Base-by-base conservation (phyloP, 2,113 vertebrate species). In the Eolophus roseicapilla region DNA sequence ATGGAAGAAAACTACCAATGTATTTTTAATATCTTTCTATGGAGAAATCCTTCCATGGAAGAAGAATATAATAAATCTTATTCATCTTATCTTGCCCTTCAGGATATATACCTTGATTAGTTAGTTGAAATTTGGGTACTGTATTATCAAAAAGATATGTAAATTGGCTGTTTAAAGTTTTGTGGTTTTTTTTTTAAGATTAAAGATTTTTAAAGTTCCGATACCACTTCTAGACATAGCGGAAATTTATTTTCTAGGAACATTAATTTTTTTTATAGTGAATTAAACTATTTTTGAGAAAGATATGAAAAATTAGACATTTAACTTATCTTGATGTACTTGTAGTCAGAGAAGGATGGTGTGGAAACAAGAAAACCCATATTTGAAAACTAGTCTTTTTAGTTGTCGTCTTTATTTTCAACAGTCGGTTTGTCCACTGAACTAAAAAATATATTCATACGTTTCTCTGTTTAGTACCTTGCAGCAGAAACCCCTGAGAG, bases 321-420 rank as follows among this genome's bases (percentile, higher is more conserved):
- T 77, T 37, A 41, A 62, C 8, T 83, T 20, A 29, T 41, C 5
- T 6, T 37, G 2, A 24, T 29, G 3, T 39, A 21, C 43, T 52
- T 28, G 11, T 14, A 77, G 28, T 17, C 20, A 77, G 5, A 74
- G 3, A 84, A 91, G 19, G 27, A 46, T 0, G 0, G 0, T 13
- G 44, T 2, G 2, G 10, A 71, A 86, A 59, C 5, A 41, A n/a
- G 27, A 69, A 82, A 79, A 64, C 3, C 1, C 3, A 20, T 46
- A 46, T 63, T 75, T 63, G 31, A 82, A 89, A 81, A 75, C 5
- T 17, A 78, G 3, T 3, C 0, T 20, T 86, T 87, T 76, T 37
- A 46, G 6, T 24, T 78, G 29, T 10, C 14, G 1, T 49, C 39
- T 65, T 67, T 67, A 37, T 6, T 74, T 95, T 82, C 3, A 3